Percentiles rank a stretch among this genome's conserved stretches.
phyloP scores from a whole-genome alignment of 2,888 invertebrate genomes.

The Andrena camellia region DNA sequence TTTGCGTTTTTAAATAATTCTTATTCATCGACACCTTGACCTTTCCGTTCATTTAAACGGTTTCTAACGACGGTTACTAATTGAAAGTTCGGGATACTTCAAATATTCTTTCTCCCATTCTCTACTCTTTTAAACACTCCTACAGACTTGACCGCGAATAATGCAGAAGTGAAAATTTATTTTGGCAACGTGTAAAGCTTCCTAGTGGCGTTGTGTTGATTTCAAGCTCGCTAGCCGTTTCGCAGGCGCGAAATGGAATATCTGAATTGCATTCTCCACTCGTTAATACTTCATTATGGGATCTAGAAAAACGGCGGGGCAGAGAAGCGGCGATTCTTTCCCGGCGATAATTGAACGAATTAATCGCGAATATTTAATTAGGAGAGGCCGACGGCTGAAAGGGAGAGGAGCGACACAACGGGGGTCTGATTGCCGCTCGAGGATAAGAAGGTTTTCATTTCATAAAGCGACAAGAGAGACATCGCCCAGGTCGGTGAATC shows the following conservation, averaged over 20 bases:
- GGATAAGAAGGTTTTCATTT: constrained; percentile 63
- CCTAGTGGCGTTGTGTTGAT: constrained; percentile 1
- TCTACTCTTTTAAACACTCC: not conserved
- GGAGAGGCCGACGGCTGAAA: constrained; percentile 18
- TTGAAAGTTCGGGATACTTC: not conserved
- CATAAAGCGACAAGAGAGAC: constrained; percentile 62
- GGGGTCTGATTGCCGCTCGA: constrained; percentile 55
- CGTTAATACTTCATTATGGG: constrained; percentile 40
- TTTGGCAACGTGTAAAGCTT: not conserved
- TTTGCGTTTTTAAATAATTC: too few relatives aligned
- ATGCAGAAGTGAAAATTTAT: constrained; percentile 17
- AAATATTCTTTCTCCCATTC: not conserved
- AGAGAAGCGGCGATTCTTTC: constrained; percentile 27
- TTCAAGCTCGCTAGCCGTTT: constrained; percentile 18
- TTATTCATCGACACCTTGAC: too few relatives aligned
- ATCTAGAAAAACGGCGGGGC: not conserved
- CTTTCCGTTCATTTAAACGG: too few relatives aligned
- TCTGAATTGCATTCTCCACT: constrained; percentile 11
- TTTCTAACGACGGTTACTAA: too few relatives aligned
- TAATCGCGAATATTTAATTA: constrained; percentile 59
- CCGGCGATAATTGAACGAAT: constrained; percentile 53
- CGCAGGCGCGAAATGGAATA: constrained; percentile 19
- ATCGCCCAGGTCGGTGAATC: constrained; percentile 48
- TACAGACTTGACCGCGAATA: not conserved
- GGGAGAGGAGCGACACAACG: constrained; percentile 53